phyloP scores from a whole-genome alignment of 2,888 invertebrate species.

The Allophyes oxyacanthae region DNA sequence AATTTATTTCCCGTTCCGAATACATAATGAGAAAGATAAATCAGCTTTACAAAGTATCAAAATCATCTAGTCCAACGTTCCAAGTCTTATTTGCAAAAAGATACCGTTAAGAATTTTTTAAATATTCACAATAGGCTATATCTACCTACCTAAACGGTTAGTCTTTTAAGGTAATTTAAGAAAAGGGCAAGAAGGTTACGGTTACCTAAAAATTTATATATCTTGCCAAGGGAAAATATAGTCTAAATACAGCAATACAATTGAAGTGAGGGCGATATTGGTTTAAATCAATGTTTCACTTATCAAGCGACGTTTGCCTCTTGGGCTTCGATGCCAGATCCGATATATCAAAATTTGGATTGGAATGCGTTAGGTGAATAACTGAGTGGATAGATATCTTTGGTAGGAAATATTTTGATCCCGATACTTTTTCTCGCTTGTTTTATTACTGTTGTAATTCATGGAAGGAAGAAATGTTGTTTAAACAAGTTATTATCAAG shows the following conservation, averaged over 20 bases:
- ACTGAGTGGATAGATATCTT: background rate
- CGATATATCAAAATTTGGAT: conserved; percentile 37
- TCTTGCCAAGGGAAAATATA: conserved; percentile 32
- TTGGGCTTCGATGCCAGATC: conserved; percentile 33
- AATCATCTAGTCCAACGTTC: conserved; percentile 25
- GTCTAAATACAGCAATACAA: conserved; percentile 22
- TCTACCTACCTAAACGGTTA: conserved; percentile 58
- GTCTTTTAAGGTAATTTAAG: conserved; percentile 59
- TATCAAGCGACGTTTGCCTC: conserved; percentile 50
- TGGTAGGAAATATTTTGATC: background rate
- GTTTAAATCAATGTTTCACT: conserved; percentile 51
- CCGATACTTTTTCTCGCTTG: background rate
- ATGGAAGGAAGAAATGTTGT: too few species aligned
- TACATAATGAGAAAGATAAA: conserved; percentile 42
- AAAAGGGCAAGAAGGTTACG: conserved; percentile 48
- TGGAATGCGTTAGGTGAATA: conserved; percentile 27
- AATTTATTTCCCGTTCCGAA: background rate
- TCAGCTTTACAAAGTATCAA: conserved; percentile 32
- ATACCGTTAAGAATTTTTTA: conserved; percentile 55
- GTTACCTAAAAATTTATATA: conserved; percentile 35
- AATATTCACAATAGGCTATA: conserved; percentile 58
- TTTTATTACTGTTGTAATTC: too few species aligned
- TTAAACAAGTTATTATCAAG: too few species aligned
- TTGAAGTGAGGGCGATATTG: conserved; percentile 21
- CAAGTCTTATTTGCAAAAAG: conserved; percentile 58